Conservation (phyloP, 2,113 vertebrate species). For the Halcyon malimbica region DNA sequence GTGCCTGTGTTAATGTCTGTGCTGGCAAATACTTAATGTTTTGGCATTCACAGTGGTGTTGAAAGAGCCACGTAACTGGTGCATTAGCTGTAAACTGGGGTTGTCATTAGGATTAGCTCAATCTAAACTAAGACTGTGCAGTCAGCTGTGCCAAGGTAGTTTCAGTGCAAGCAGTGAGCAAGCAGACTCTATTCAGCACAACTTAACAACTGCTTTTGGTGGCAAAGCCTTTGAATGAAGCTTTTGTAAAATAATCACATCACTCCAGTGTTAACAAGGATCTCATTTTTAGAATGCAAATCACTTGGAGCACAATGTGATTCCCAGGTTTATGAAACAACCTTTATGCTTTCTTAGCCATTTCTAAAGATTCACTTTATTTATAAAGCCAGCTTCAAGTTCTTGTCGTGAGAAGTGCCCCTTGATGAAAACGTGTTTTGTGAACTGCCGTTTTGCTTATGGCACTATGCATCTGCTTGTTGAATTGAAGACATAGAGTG, state of each 20-base stretch:
- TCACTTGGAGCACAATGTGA: background rate
- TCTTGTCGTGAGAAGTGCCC: background rate
- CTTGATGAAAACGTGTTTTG: background rate
- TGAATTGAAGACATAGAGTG: background rate
- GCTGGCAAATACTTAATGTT: background rate
- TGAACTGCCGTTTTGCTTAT: background rate
- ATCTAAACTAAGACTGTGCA: background rate
- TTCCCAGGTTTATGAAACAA: background rate
- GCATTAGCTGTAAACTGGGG: background rate
- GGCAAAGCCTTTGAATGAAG: background rate
- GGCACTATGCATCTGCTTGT: background rate
- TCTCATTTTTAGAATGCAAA: background rate
- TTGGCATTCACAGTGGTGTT: background rate
- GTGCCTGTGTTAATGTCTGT: background rate
- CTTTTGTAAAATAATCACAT: background rate
- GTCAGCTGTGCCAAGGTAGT: background rate
- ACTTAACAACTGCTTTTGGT: background rate
- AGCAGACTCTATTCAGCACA: background rate
- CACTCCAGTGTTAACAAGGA: background rate
- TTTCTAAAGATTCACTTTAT: background rate
- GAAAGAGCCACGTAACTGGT: background rate
- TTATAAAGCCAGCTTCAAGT: background rate
- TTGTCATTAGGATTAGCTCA: background rate
- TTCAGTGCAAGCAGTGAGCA: background rate
- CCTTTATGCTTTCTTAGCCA: background rate